These are phyloP conservation scores for Chrysodeixis includens DNA, from an alignment of 2,888 invertebrate genomes.

Conservation along the genomic window DNA sequence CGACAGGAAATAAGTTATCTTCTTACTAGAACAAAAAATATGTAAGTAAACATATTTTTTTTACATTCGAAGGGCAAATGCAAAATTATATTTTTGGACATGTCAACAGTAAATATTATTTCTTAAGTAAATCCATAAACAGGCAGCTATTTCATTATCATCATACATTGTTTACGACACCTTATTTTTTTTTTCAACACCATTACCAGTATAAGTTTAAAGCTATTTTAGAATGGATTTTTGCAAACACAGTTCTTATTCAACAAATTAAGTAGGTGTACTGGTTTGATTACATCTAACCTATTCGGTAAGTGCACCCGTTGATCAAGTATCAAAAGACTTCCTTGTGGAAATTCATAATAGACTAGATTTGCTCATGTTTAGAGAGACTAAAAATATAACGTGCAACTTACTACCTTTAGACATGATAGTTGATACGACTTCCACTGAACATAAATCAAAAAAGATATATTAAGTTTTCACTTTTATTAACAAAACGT, in stretches of 20 bases:
- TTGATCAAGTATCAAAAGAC: background rate
- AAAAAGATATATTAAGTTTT: background rate
- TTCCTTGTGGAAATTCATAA: constrained; percentile 4
- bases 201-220: no score
- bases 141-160: no score
- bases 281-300: background rate
- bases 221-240: no score
- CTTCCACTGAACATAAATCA: background rate
- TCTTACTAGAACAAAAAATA: background rate
- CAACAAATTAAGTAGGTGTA: background rate
- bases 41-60: background rate
- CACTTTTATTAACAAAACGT: background rate
- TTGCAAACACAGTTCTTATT: no score
- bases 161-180: no score
- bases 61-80: background rate
- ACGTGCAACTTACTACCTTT: background rate
- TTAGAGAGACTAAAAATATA: background rate
- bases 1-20: background rate
- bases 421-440: no score
- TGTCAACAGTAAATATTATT: no score
- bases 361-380: background rate
- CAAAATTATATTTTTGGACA: background rate
- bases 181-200: no score
- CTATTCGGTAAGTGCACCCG: background rate
- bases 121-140: no score